These are phyloP conservation scores for Percina caprodes DNA, from an alignment of 2,113 vertebrate genomes.

Conservation along the genomic window DNA sequence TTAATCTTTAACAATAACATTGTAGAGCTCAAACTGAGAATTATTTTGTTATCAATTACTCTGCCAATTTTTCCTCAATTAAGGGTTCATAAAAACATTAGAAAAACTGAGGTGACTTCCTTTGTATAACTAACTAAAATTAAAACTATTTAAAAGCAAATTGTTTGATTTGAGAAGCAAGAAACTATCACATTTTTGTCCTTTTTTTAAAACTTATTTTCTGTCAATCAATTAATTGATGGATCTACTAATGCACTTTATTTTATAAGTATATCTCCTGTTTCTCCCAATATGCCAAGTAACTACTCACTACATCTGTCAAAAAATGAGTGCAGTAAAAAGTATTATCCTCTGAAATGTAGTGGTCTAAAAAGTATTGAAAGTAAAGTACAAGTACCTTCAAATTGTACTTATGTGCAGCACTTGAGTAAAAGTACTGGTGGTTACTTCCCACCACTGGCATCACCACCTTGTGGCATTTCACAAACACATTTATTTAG, in stretches of 20 bases:
- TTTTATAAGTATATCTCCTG: background rate
- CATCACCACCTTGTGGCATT: constrained; percentile 18
- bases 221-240: background rate
- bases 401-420: background rate
- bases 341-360: background rate
- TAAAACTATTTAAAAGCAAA: background rate
- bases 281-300: background rate
- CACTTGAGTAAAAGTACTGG: background rate
- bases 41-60: background rate
- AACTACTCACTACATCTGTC: background rate
- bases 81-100: background rate
- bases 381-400: background rate
- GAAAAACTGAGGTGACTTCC: background rate
- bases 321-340: no score
- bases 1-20: background rate
- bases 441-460: background rate
- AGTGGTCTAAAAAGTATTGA: background rate
- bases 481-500: constrained; percentile 49
- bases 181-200: background rate
- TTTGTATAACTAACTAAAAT: no score
- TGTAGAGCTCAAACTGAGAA: background rate
- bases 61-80: background rate
- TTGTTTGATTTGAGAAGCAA: background rate
- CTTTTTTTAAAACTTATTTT: background rate
- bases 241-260: background rate